Evolutionary conservation across 2,113 vertebrate species (phyloP).

Genomic region (Herpetotheres cachinnans): DNA sequence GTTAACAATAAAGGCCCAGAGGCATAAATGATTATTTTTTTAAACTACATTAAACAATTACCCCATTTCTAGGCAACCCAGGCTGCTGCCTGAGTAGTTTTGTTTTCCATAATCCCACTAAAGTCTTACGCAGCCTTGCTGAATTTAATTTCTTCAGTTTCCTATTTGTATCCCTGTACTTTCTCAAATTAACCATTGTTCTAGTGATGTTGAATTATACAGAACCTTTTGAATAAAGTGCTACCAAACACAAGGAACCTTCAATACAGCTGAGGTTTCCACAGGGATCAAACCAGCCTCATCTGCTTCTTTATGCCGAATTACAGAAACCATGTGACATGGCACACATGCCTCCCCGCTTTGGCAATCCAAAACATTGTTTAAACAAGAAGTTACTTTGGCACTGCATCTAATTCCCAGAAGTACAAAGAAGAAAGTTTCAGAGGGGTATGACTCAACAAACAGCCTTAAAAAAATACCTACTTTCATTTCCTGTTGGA

Average conservation of each 20-base stretch:
- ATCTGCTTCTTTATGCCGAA: neutral
- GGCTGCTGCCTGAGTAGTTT: neutral
- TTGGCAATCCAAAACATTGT: neutral
- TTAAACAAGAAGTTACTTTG: slow-evolving; percentile 43
- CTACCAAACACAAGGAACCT: neutral
- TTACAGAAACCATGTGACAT: neutral
- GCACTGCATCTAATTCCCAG: slow-evolving; percentile 17
- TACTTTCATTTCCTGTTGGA: slow-evolving; percentile 35
- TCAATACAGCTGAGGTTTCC: neutral
- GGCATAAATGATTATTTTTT: neutral
- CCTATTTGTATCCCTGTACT: neutral
- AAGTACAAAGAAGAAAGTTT: slow-evolving; percentile 40
- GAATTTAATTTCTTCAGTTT: slow-evolving; percentile 31
- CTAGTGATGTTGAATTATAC: slow-evolving; percentile 32
- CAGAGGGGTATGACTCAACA: slow-evolving; percentile 32
- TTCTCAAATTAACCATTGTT: slow-evolving; percentile 5
- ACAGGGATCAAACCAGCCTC: neutral
- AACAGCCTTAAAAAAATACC: neutral
- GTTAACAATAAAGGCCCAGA: neutral
- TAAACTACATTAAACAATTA: neutral
- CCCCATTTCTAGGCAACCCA: slow-evolving; percentile 17
- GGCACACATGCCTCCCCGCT: neutral
- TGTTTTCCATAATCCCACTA: slow-evolving; percentile 11
- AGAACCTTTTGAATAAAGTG: slow-evolving; percentile 18
- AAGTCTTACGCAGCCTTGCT: neutral